Base-by-base conservation (phyloP, 1,140 invertebrate species). In the Sminthurinus signatus region DNA sequence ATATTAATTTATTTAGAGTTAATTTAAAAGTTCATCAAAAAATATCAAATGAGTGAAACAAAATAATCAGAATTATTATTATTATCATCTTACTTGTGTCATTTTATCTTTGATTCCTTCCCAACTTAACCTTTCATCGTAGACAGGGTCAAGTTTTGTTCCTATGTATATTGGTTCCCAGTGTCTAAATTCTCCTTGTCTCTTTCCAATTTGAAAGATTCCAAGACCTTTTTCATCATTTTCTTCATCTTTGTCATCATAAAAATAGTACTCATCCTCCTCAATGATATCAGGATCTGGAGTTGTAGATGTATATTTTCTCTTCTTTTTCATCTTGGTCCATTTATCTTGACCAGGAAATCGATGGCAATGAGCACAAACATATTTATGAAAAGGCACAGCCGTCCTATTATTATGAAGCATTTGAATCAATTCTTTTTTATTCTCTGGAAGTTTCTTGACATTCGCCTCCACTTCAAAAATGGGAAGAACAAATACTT, bases 91-190 rank as follows among this genome's bases (percentile, higher is more conserved):
- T 73, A 92, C 90, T 85, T 94, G 92, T 39, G 90, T 91, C 92
- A 95, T 95, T 80, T 92, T 92, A 76, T 92, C 89, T 75, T 88
- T 89, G 77, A 89, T 89, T 55, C 89, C 89, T 74, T 92, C 88
- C 89, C 89, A 92, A 73, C 86, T 89, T 21, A 91, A 82, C 74
- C 89, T 80, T 48, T 80, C 78, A 69, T 94, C 91, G 74, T 94
- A 95, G 57, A 90, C 80, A 0, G 92, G 91, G 74, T 94, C 91
- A 10, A 83, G 79, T 75, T 91, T 86, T 0, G 88, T 91, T 27
- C 89, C 89, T 64, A 92, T 91, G 69, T 88, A 92, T 67, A 92
- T 91, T 1, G 90, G 91, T 76, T 94, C 91, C 91, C 91, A 94
- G 74, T 89, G 88, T 23, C 88, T 80, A 74, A 85, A 88, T 60